Percentiles rank a stretch among this genome's conserved stretches.
Evolutionary conservation across 2,797 vertebrate genomes (phyloP).

Genomic region (Brachyrhaphis roseni): DNA sequence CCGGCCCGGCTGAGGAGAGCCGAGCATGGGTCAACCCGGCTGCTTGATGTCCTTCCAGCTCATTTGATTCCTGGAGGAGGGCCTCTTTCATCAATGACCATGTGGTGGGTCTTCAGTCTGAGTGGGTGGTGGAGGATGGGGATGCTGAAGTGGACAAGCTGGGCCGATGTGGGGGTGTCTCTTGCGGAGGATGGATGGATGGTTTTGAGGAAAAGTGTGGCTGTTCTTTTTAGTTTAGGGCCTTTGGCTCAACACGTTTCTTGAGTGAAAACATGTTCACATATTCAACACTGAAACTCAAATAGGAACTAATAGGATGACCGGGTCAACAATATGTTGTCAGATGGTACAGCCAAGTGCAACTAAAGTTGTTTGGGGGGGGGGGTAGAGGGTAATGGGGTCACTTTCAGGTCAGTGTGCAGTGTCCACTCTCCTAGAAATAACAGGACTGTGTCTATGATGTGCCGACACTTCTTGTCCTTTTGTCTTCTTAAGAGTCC

Average conservation of each 20-base stretch:
- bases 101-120: slow-evolving; percentile 84
- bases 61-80: slow-evolving; percentile 88
- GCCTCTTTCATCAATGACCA: slow-evolving; percentile 85
- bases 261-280: not conserved
- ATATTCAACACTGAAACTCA: not conserved
- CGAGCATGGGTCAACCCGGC: slow-evolving; percentile 66
- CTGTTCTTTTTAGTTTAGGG: slow-evolving; percentile 19
- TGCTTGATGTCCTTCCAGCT: slow-evolving; percentile 93
- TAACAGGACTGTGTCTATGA: slow-evolving; percentile 62
- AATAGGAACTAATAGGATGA: slow-evolving; percentile 7
- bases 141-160: slow-evolving; percentile 49
- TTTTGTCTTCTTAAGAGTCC: slow-evolving; percentile 49
- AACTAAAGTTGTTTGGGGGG: slow-evolving; percentile 59
- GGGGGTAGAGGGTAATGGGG: slow-evolving; percentile 9
- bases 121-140: slow-evolving; percentile 66
- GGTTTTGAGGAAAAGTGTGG: slow-evolving; percentile 26
- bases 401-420: slow-evolving; percentile 45
- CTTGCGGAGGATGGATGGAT: slow-evolving; percentile 17
- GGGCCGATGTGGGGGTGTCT: slow-evolving; percentile 40
- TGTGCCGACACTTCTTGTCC: slow-evolving; percentile 58
- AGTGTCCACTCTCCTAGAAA: slow-evolving; percentile 71
- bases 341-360: slow-evolving; percentile 47
- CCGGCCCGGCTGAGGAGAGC: slow-evolving; percentile 59
- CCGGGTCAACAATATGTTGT: slow-evolving; percentile 58
- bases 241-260: slow-evolving; percentile 14